Evolutionary conservation across 2,113 vertebrate genomes (phyloP).

Genomic region (Aptenodytes patagonicus): DNA sequence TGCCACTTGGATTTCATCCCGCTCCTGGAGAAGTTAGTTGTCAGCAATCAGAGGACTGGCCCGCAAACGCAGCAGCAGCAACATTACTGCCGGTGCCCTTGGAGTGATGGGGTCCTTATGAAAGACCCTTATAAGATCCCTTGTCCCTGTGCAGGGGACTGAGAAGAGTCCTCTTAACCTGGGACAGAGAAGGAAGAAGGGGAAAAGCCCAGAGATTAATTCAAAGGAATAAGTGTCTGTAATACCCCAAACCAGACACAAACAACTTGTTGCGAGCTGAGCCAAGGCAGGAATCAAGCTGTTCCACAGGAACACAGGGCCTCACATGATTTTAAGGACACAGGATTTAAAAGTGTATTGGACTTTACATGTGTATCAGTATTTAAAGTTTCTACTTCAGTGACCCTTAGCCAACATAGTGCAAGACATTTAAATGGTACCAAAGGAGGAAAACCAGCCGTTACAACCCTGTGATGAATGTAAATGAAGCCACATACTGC

Average conservation of each 20-base stretch:
- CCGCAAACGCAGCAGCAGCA: background rate
- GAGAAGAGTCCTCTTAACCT: background rate
- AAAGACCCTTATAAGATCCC: background rate
- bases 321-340: background rate
- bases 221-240: background rate
- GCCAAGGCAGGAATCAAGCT: background rate
- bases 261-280: background rate
- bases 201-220: background rate
- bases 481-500: background rate
- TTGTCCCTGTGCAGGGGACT: background rate
- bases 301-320: background rate
- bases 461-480: background rate
- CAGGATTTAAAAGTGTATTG: background rate
- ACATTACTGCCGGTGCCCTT: background rate
- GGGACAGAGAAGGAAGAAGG: background rate
- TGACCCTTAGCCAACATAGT: background rate
- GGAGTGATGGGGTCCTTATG: fast-evolving
- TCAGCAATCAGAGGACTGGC: background rate
- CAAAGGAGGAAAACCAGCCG: background rate
- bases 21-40: background rate
- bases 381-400: background rate
- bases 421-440: background rate
- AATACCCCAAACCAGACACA: background rate
- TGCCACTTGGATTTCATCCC: constrained; percentile 36
- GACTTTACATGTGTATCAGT: background rate